Evolutionary conservation across 2,888 invertebrate genomes (phyloP).

Genomic region (Stomorhina lunata): DNA sequence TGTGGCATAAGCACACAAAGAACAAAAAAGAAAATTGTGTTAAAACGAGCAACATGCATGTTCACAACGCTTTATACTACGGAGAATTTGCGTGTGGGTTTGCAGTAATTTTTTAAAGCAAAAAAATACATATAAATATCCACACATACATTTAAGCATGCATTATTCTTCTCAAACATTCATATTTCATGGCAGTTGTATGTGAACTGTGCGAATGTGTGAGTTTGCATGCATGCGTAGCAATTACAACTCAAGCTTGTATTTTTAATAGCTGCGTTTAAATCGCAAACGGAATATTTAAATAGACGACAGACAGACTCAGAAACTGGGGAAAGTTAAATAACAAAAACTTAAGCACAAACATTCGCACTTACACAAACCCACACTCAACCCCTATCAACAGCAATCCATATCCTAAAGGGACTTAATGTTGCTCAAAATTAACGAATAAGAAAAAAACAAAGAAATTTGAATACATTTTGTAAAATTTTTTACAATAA

Average conservation of each 20-base stretch:
- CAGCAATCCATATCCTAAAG: not conserved
- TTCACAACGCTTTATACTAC: not conserved
- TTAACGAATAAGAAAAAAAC: not conserved
- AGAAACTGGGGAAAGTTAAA: too few relatives aligned
- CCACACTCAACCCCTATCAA: not conserved
- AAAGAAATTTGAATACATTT: conserved; percentile 28
- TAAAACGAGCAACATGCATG: not conserved
- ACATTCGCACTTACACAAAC: not conserved
- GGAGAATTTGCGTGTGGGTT: not conserved
- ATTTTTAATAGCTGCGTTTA: conserved; percentile 49
- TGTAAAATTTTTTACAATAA: not conserved
- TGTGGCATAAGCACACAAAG: not conserved
- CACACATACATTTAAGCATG: conserved; percentile 7
- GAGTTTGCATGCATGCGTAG: conserved; percentile 22
- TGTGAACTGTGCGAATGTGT: not conserved
- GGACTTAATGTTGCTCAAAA: conserved; percentile 4
- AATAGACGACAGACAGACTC: conserved; percentile 33
- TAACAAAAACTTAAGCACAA: not conserved
- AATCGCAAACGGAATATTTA: conserved; percentile 48
- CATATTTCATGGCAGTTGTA: too few relatives aligned
- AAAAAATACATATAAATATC: not conserved
- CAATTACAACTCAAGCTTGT: conserved; percentile 46
- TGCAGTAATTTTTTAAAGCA: not conserved
- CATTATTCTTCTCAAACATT: too few relatives aligned
- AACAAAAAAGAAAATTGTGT: not conserved